Conservation (phyloP, 2,888 invertebrate genomes). For the Branchipolynoe longqiensis region DNA sequence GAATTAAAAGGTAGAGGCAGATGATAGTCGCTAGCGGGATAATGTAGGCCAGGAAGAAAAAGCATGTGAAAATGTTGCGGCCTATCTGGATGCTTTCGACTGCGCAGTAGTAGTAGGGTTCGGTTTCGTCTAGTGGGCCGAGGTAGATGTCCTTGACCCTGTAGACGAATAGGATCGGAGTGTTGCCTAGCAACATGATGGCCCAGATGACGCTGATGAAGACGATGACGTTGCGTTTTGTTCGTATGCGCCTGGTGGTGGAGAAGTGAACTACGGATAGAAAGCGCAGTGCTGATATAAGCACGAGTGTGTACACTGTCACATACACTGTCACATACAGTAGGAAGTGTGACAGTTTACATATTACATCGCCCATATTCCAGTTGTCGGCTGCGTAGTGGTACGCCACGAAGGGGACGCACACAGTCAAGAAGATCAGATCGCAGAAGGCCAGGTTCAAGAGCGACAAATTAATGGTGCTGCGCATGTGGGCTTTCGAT, state of each 20-base stretch:
- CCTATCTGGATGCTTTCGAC: constrained; percentile 58
- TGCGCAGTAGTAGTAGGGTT: constrained; percentile 65
- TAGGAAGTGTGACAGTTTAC: constrained; percentile 62
- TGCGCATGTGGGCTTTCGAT: constrained; percentile 61
- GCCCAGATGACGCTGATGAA: constrained; percentile 86
- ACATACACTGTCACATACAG: constrained; percentile 67
- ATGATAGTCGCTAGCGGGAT: constrained; percentile 93
- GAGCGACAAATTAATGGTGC: constrained; percentile 63
- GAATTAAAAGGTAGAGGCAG: constrained; percentile 93
- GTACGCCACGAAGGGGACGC: constrained; percentile 66
- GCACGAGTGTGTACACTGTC: constrained; percentile 66
- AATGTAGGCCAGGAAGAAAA: constrained; percentile 93
- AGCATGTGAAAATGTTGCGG: constrained; percentile 71
- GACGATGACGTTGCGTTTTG: constrained; percentile 53
- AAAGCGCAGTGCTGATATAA: constrained; percentile 63
- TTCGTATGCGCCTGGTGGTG: constrained; percentile 44
- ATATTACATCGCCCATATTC: constrained; percentile 66
- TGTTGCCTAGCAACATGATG: constrained; percentile 84
- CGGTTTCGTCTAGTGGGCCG: background rate
- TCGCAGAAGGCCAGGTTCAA: constrained; percentile 67
- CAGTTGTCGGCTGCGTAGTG: constrained; percentile 67
- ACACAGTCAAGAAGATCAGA: constrained; percentile 64
- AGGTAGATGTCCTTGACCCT: constrained; percentile 65
- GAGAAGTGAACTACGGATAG: constrained; percentile 61
- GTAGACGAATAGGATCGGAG: constrained; percentile 77